A percentile compares a stretch with the other conserved stretches of the same genome.
phyloP scores from a whole-genome alignment of 2,113 vertebrate species.

The Nyctereutes procyonoides region DNA sequence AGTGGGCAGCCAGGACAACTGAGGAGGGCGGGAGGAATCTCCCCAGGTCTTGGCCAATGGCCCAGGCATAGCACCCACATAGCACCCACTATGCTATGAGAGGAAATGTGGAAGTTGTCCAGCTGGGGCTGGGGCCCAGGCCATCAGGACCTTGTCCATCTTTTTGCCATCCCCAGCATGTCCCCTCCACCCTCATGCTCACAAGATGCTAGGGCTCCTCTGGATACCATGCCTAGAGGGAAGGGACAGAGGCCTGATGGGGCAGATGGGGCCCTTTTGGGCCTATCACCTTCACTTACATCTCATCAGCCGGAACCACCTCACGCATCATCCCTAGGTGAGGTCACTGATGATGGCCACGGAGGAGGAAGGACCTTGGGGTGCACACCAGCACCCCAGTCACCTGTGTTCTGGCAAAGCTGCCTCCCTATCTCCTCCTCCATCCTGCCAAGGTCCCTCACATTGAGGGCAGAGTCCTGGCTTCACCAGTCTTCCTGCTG shows the following conservation, averaged over 20 bases:
- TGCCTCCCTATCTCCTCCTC: not conserved
- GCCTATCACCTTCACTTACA: not conserved
- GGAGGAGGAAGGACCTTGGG: not conserved
- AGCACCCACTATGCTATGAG: not conserved
- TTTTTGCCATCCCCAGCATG: not conserved
- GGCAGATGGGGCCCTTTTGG: not conserved
- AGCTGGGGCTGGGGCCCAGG: too few relatives aligned
- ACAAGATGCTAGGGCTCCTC: not conserved
- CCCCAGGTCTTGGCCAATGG: not conserved
- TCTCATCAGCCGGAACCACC: not conserved
- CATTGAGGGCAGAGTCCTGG: accelerated
- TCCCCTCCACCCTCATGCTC: not conserved
- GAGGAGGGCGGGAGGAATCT: not conserved
- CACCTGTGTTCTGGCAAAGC: not conserved
- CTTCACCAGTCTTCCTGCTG: not conserved
- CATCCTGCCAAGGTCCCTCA: too few relatives aligned
- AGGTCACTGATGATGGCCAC: not conserved
- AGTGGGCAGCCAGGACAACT: not conserved
- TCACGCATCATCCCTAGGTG: accelerated
- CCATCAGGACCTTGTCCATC: not conserved
- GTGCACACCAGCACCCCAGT: too few relatives aligned
- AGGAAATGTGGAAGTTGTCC: not conserved
- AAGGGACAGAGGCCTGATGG: not conserved
- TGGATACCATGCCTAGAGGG: not conserved
- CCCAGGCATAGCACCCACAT: not conserved